Base-by-base conservation (phyloP, 2,888 invertebrate species). In the Colostygia pectinataria region DNA sequence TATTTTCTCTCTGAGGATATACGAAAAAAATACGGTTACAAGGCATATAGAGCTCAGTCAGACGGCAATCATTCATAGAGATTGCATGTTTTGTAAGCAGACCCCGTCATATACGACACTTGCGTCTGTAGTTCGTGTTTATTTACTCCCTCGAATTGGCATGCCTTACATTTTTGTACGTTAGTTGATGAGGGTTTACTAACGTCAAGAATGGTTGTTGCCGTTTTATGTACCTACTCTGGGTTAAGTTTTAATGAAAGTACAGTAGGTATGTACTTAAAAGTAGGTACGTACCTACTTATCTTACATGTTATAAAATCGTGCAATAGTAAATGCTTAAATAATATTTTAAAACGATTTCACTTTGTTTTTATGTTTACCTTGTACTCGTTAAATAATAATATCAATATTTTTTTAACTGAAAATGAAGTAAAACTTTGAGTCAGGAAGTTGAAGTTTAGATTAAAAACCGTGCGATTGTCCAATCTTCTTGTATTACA, bases 41-140 rank as follows among this genome's bases (percentile, higher is more conserved):
- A 71, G 63, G 65, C 50, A 70, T 69, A 76, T 73, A 78, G 65
- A 78, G 77, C 78, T 82, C 77, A 78, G 77, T 75, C 74, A 80
- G 78, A 75, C 70, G 72, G 74, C 70, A 74, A 80, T 82, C 80
- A 80, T 79, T 83, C 77, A 79, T 80, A 77, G 71, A 74, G 77
- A 77, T 79, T 81, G 82, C 79, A 79, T 79, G 80, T 83, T 83
- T 78, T 74, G 83, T 76, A 82, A 65, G 71, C 77, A 74, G 77
- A 65, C 69, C 75, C 66, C 68, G 73, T 74, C 75, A 71, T 76
- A 67, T 65, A 63, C 68, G 68, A 70, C 75, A 74, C 74, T 81
- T 74, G 74, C 73, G 74, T 69, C 63, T 68, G 69, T 71, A 75
- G 72, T 77, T 77, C 73, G 62, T 80, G 71, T 81, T 76, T 81